Base-by-base conservation (phyloP, 2,113 vertebrate species). In the Rissa tridactyla region DNA sequence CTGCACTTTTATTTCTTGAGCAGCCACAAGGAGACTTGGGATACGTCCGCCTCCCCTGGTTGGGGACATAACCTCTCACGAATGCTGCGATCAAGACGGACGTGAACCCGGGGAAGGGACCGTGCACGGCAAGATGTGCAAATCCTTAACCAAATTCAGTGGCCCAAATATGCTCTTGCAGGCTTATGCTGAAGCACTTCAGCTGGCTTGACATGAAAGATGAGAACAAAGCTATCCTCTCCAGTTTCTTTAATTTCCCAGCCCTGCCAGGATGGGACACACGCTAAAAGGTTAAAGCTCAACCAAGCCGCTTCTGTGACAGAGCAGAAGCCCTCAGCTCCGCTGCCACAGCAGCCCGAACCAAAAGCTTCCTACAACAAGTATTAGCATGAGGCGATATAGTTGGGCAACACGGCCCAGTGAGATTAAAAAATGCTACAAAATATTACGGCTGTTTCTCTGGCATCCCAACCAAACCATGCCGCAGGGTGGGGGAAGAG, bases 41-140 rank as follows among this genome's bases (percentile, higher is more conserved):
- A 34, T 2, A 2, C 0, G 8, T 5, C 76, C 1, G 4, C 3
- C 52, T 4, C 29, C 7, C 25, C 21, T 1, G 5, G 42, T 3
- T 40, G 76, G 42, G 34, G 62, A 83, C 38, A 5, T 5, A 17
- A 51, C 23, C 30, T 25, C 66, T 52, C 0, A 1, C 3, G 5
- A 66, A n/a, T 0, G 11, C 66, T 26, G 71, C 9, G 52, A 18
- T 6, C 19, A 7, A 38, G 57, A 15, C 3, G 6, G 22, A 30
- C 3, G 5, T 6, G 52, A 61, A 21, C 7, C 6, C 32, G 29
- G 40, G 22, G 49, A 17, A 54, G 10, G 58, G 82, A 44, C 3
- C 1, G 54, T 10, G 25, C 9, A 4, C 40, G 40, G 65, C 30
- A 49, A 42, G 34, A 16, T 10, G 4, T 3, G 13, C 15, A 61